Evolutionary conservation across 1,140 invertebrate genomes (phyloP), one percentile per base, ranked within the genome.

Genomic region (Drosophila teissieri): DNA sequence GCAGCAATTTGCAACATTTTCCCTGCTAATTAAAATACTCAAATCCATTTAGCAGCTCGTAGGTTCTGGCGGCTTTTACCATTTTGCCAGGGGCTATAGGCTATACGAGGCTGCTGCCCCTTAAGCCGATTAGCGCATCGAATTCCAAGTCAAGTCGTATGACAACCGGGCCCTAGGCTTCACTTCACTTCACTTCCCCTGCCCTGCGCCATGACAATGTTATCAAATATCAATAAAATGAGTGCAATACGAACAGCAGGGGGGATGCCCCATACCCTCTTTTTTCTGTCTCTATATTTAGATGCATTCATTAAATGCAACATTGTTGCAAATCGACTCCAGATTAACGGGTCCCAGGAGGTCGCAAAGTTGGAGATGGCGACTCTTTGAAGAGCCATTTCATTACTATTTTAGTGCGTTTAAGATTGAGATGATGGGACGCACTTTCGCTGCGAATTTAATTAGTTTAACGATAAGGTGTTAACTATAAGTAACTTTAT

Each of bases 221-320:
- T 88, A 86, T 86, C 82, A 83, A 63, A 88, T 88, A 88, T 86
- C 83, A 86, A 86, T 79, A 86, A 86, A 82, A 74, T 42, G 63
- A 73, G 55, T 62, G 51, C 44, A 80, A 63, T 69, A 57, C 67
- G 74, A 48, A 49, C 52, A 52, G 56, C 15, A 34, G 11, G 46
- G 11, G 46, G 51, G 39, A 49, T 4, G 0, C 36, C 64, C 51
- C 63, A 17, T n/a, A 56, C 67, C 17, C 36, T 8, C 17, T 11
- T 7, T 11, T 44, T 15, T 24, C 3, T 60, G n/a, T 11, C 37
- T 58, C 73, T 75, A 76, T 75, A 75, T 75, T 88, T 85, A 85
- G 82, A 48, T 56, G 65, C 44, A 62, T 34, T 34, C 60, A 60
- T 63, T 60, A 42, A 52, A 44, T 63, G 62, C 83, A 78, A 88